Percentiles rank a stretch among this genome's conserved stretches.
These are phyloP conservation scores for Cheilosia soror DNA, from an alignment of 2,888 invertebrate species.

Conservation along the genomic window DNA sequence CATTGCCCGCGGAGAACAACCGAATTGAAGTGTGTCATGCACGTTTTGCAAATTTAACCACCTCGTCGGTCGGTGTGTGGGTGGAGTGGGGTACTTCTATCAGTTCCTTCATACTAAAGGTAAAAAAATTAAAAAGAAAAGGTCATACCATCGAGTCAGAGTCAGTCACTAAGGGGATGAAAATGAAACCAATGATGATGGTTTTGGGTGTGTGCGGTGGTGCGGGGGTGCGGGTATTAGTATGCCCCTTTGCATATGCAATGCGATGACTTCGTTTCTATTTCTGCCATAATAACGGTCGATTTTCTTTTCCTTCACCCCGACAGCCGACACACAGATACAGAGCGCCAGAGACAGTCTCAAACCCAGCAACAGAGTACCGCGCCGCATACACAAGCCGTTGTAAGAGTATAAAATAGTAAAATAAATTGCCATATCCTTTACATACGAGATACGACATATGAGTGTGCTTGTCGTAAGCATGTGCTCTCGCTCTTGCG, in stretches of 20 bases:
- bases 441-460: neutral
- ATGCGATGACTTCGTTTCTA: constrained; percentile 34
- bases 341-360: constrained; percentile 35
- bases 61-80: neutral
- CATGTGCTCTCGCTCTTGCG: constrained; percentile 59
- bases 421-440: constrained; percentile 75
- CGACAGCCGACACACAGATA: neutral
- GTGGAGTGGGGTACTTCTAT: too few relatives aligned
- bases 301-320: constrained; percentile 23
- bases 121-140: constrained; percentile 54
- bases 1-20: constrained; percentile 25
- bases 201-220: constrained; percentile 9
- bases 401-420: constrained; percentile 69
- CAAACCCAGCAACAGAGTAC: constrained; percentile 30
- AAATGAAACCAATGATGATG: constrained; percentile 53
- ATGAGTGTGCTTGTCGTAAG: neutral
- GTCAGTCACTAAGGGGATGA: constrained; percentile 19
- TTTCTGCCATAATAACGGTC: neutral
- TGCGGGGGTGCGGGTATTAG: neutral
- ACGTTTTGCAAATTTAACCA: constrained; percentile 62
- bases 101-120: neutral
- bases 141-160: constrained; percentile 43
- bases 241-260: constrained; percentile 45
- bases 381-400: constrained; percentile 29
- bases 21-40: constrained; percentile 75